A percentile compares a stretch with the other conserved stretches of the same genome.
Evolutionary conservation across 1,140 invertebrate species (phyloP).

Genomic region (Drosophila varians): DNA sequence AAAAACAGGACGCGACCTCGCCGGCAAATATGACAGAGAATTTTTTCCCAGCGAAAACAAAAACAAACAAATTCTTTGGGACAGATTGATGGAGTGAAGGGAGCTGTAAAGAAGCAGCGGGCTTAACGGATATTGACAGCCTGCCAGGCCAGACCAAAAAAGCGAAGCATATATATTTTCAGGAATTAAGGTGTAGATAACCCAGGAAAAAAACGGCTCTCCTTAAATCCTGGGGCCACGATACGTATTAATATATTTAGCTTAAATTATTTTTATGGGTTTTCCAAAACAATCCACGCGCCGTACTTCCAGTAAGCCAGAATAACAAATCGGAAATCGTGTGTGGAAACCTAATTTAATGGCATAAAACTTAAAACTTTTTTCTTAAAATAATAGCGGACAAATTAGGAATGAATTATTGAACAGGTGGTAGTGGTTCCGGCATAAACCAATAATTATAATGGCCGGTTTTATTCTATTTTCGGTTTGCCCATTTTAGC

Average conservation of each 20-base stretch:
- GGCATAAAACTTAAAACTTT: conserved; percentile 21
- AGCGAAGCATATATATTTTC: neutral
- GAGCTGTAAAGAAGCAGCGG: conserved; percentile 1
- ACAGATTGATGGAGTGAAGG: conserved; percentile 42
- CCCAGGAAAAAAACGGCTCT: conserved; percentile 10
- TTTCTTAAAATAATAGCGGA: conserved; percentile 17
- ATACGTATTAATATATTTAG: conserved; percentile 17
- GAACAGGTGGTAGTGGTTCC: neutral
- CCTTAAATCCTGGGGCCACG: conserved; percentile 17
- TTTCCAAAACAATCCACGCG: conserved; percentile 6
- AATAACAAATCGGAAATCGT: conserved; percentile 30
- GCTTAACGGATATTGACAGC: conserved; percentile 15
- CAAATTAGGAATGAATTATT: conserved; percentile 22
- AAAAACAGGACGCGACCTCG: conserved; percentile 15
- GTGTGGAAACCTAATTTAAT: conserved; percentile 4
- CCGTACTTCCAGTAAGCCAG: conserved; percentile 1
- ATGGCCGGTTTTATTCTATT: conserved; percentile 17
- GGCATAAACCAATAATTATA: conserved; percentile 4
- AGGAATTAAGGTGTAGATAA: conserved; percentile 32
- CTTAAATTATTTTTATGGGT: conserved; percentile 22
- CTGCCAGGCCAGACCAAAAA: neutral
- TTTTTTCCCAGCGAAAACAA: conserved; percentile 6
- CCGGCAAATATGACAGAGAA: conserved; percentile 38
- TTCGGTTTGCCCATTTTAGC: conserved; percentile 9
- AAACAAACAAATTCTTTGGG: conserved; percentile 15